Evolutionary conservation across 1,140 invertebrate genomes (phyloP), one percentile per base, ranked within the genome.

Genomic region (Tetranychus cinnabarinus): DNA sequence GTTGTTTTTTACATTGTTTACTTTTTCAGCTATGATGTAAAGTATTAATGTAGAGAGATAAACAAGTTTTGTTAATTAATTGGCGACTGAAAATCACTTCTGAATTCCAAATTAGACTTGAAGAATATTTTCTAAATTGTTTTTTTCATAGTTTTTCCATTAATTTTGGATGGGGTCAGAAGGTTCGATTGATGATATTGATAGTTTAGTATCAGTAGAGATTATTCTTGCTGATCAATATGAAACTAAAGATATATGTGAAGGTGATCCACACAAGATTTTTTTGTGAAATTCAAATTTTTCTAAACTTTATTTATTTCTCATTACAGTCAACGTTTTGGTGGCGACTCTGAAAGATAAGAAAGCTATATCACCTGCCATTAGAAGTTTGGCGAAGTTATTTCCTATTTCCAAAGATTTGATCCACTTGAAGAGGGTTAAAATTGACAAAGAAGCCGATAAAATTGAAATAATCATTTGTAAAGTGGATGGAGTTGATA

Each of bases 351-450:
- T 65, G n/a, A 58, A 33, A n/a, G 60, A 65, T 6, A 61, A 54
- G 36, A 65, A 50, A n/a, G 31, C 52, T 31, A 65, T 62, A 31
- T 63, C 59, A 37, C 23, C 34, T 36, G 31, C 63, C 13, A 59
- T 64, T 46, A 35, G 46, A 12, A 37, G 13, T 36, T 64, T 45
- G 52, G 36, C 23, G 39, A 64, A 56, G 47, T 31, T 15, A 34
- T 46, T 55, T 47, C 56, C 8, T n/a, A 34, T 47, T 31, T n/a
- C 50, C 7, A 23, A 55, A 31, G 39, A 34, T 31, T 61, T 65
- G 13, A 35, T n/a, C 31, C 62, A 65, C 39, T 57, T 64, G 58
- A 63, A 63, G 47, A 36, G 60, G n/a, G 58, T 64, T 15, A 63
- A 56, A 50, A 50, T 31, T 31, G 12, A 36, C 31, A 45, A 33